Percentiles rank a stretch among this genome's conserved stretches.
phyloP scores from a whole-genome alignment of 2,888 invertebrate genomes.

The Terebella lapidaria region DNA sequence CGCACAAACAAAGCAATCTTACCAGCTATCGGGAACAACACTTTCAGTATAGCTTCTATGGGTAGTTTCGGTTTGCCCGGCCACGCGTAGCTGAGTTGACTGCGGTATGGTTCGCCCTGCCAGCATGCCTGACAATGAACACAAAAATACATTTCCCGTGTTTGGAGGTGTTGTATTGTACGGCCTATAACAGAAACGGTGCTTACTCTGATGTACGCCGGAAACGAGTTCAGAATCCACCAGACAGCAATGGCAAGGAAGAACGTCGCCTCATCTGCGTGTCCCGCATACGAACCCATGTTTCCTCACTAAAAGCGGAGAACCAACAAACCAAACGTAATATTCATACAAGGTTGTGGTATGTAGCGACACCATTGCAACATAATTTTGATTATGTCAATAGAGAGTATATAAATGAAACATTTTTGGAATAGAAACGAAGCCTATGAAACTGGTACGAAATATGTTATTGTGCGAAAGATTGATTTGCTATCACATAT shows the following conservation, averaged over 20 bases:
- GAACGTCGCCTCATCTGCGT: slow-evolving; percentile 32
- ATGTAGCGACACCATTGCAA: no score
- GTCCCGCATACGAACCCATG: slow-evolving; percentile 34
- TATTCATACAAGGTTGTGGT: no score
- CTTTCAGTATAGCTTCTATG: slow-evolving; percentile 17
- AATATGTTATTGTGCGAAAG: no score
- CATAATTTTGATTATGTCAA: no score
- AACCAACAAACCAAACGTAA: no score
- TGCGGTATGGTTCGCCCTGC: background rate
- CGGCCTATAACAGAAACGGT: background rate
- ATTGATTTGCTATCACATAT: no score
- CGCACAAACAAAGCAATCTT: background rate
- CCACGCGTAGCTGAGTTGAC: slow-evolving; percentile 14
- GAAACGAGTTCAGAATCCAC: slow-evolving; percentile 31
- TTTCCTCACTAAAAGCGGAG: no score
- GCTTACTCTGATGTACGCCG: slow-evolving; percentile 25
- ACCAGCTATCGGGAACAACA: slow-evolving; percentile 18
- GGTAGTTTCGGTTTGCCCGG: slow-evolving; percentile 13
- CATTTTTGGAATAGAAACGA: no score
- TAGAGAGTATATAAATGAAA: no score
- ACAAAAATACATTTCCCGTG: no score
- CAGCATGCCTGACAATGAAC: background rate
- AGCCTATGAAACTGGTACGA: no score
- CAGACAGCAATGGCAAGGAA: slow-evolving; percentile 30
- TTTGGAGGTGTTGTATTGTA: no score